A percentile compares a stretch with the other conserved stretches of the same genome.
These are phyloP conservation scores for Archaeoteleia sp. DNA, from an alignment of 2,888 invertebrate species.

Conservation along the genomic window DNA sequence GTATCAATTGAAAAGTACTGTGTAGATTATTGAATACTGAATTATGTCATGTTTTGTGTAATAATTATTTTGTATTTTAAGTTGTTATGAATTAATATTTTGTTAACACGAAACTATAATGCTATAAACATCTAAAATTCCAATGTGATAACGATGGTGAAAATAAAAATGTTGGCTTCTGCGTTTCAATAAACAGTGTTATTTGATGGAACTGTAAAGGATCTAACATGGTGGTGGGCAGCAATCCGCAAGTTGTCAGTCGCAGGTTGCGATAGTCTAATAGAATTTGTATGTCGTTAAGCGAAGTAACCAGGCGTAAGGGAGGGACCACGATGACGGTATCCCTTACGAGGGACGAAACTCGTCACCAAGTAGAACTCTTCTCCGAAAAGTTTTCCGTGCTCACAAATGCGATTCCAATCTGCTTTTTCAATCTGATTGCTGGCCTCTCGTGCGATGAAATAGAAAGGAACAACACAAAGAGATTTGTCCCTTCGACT, in stretches of 20 bases:
- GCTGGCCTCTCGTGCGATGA: conserved; percentile 8
- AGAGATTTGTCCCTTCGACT: conserved; percentile 1
- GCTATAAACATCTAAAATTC: no score
- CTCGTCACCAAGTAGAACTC: conserved; percentile 13
- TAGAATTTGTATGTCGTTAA: conserved; percentile 54
- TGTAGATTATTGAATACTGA: no score
- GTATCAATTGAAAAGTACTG: no score
- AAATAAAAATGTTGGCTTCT: conserved; percentile 1
- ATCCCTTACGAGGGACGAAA: conserved; percentile 20
- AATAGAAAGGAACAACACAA: conserved; percentile 11
- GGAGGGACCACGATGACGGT: conserved; percentile 35
- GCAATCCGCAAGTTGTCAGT: conserved; percentile 22
- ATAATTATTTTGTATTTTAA: no score
- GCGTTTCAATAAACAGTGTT: conserved; percentile 5
- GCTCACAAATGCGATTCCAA: conserved; percentile 10
- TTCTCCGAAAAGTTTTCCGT: conserved; percentile 1
- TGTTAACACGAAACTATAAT: no score
- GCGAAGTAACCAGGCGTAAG: conserved; percentile 70
- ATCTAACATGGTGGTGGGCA: conserved; percentile 9
- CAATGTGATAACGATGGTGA: no score
- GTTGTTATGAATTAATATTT: no score
- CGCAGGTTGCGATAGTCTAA: conserved; percentile 36
- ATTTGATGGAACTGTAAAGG: background rate
- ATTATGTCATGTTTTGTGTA: no score
- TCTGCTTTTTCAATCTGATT: conserved; percentile 22